phyloP scores from a whole-genome alignment of 2,888 invertebrate species.

The Ariolimax columbianus region DNA sequence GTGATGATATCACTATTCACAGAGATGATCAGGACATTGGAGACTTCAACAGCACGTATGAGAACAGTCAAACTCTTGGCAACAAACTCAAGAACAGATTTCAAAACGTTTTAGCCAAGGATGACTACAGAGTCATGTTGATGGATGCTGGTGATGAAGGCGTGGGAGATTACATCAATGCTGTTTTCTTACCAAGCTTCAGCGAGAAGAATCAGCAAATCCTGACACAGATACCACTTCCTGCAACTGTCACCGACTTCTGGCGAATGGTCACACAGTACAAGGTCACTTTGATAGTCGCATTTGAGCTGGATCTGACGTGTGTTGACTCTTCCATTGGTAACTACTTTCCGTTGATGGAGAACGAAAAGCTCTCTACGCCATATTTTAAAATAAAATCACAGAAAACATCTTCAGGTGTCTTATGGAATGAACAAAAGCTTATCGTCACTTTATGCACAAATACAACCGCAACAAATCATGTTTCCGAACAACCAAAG shows the following conservation, averaged over 20 bases:
- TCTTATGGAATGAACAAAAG: not conserved
- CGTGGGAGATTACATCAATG: constrained; percentile 1
- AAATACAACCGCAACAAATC: not conserved
- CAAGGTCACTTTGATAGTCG: not conserved
- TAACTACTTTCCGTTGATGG: not conserved
- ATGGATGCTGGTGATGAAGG: not conserved
- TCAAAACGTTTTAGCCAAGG: not conserved
- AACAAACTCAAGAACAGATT: constrained; percentile 17
- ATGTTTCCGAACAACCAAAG: not conserved
- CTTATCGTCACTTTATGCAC: not conserved
- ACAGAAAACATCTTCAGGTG: not conserved
- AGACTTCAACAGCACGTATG: not conserved
- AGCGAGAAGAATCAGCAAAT: constrained; percentile 1
- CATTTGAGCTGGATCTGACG: not conserved
- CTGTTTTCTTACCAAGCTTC: constrained; percentile 18
- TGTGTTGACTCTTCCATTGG: not conserved
- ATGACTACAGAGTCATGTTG: not conserved
- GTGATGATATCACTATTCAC: not conserved
- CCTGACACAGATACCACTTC: constrained; percentile 13
- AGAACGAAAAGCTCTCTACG: not conserved
- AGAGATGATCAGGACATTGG: not conserved
- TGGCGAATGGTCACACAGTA: constrained; percentile 22
- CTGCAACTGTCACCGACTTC: not conserved
- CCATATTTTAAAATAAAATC: not conserved
- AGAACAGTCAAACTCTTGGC: not conserved